A percentile compares a stretch with the other conserved stretches of the same genome.
Conservation (phyloP, 1,140 invertebrate species). For the Formica selysi region DNA sequence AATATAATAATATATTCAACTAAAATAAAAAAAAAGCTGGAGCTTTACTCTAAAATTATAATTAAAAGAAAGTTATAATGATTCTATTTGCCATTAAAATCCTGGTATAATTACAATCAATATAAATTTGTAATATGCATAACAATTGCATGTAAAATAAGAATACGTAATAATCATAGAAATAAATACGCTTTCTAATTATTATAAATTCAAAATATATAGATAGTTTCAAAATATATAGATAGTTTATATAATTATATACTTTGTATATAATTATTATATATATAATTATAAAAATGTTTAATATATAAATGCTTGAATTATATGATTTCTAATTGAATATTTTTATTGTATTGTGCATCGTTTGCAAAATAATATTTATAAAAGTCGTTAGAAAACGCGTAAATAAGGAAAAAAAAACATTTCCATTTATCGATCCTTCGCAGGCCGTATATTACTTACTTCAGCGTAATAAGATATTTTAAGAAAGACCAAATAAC, state of each 20-base stretch:
- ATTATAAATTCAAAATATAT: too few relatives aligned
- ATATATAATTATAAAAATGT: too few relatives aligned
- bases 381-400: background rate
- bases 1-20: background rate
- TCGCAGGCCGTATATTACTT: background rate
- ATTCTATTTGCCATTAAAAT: too few relatives aligned
- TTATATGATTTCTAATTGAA: background rate
- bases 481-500: constrained; percentile 40
- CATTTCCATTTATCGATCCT: constrained; percentile 20
- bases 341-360: constrained; percentile 15
- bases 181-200: background rate
- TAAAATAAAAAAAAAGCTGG: too few relatives aligned
- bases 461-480: constrained; percentile 28
- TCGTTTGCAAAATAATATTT: background rate
- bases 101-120: background rate
- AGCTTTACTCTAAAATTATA: too few relatives aligned
- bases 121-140: background rate
- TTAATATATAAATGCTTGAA: background rate
- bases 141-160: background rate
- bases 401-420: constrained; percentile 14
- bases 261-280: background rate
- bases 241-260: background rate
- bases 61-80: too few relatives aligned
- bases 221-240: too few relatives aligned
- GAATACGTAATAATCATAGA: constrained; percentile 6